Evolutionary conservation across 1,140 invertebrate species (phyloP), one percentile per base, ranked within the genome.

Genomic region (Ptiloglossa arizonensis): DNA sequence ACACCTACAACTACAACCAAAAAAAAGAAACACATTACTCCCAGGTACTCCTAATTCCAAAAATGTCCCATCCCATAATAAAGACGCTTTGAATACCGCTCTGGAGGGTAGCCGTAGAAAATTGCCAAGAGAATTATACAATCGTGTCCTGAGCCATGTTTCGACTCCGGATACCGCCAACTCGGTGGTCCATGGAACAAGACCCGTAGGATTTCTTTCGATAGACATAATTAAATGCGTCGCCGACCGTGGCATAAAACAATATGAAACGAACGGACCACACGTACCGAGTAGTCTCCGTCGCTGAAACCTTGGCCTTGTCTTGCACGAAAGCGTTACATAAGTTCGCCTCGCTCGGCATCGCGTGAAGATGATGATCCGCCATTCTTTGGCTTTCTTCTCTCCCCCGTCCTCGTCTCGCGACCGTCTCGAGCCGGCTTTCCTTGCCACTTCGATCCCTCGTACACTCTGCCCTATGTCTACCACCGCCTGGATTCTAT

Each of bases 261-360:
- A 81, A 81, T 77, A 70, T n/a, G 56, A 63, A 67, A 63, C 27
- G 19, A 41, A 24, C 38, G 64, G 68, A 76, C 78, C 80, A 81
- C 79, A 81, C 77, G 50, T 76, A 72, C 22, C 46, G 9, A 57
- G 56, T 24, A 0, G 38, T 35, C 41, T 50, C 63, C 67, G 22
- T 60, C 73, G 66, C 5, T 32, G 59, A 68, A 81, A 86, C 87
- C 88, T 88, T 89, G 87, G 86, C 87, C 87, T 89, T 89, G 87
- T 83, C 88, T 86, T 72, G 73, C 74, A 79, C 68, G 76, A 83
- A 77, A 83, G 82, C 66, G 67, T 88, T 89, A 88, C 86, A 85
- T 89, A 89, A 88, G 85, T 80, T 79, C 63, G 70, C 78, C 80
- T 80, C 81, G 84, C 75, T 80, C 52, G 66, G 67, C 71, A 77